Evolutionary conservation across 2,888 invertebrate species (phyloP).

Genomic region (Clistopyga incitator): DNA sequence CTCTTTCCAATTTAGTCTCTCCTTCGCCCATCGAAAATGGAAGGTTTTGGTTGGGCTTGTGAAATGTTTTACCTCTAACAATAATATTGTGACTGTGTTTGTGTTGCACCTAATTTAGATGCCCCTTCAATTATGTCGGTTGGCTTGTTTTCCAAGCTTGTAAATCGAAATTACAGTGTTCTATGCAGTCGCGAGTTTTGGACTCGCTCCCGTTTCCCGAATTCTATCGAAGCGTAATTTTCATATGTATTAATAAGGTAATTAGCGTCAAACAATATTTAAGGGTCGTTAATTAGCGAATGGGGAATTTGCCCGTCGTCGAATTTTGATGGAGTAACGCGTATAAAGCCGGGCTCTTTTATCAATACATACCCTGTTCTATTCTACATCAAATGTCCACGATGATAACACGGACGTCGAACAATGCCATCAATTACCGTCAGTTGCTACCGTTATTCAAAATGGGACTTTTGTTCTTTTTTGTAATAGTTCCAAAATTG

Average conservation of each 20-base stretch:
- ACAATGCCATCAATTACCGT: too few relatives aligned
- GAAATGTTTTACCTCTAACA: not conserved
- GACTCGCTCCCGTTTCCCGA: too few relatives aligned
- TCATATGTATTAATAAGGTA: too few relatives aligned
- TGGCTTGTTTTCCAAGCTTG: not conserved
- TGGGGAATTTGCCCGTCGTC: not conserved
- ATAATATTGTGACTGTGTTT: not conserved
- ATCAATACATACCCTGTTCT: not conserved
- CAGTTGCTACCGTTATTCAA: too few relatives aligned
- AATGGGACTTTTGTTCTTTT: too few relatives aligned
- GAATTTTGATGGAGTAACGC: not conserved
- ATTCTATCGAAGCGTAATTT: too few relatives aligned
- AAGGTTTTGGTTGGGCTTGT: not conserved
- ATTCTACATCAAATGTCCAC: not conserved
- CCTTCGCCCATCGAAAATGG: not conserved
- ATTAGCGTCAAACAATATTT: too few relatives aligned
- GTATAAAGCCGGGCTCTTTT: not conserved
- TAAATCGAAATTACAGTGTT: too few relatives aligned
- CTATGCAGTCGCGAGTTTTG: too few relatives aligned
- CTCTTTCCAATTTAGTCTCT: not conserved
- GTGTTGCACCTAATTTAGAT: not conserved
- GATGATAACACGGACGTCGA: not conserved
- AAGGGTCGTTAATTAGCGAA: too few relatives aligned
- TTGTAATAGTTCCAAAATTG: too few relatives aligned
- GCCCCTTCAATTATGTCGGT: not conserved